These are phyloP conservation scores for Cyclopterus lumpus DNA, from an alignment of 2,797 vertebrate genomes.

Conservation along the genomic window DNA sequence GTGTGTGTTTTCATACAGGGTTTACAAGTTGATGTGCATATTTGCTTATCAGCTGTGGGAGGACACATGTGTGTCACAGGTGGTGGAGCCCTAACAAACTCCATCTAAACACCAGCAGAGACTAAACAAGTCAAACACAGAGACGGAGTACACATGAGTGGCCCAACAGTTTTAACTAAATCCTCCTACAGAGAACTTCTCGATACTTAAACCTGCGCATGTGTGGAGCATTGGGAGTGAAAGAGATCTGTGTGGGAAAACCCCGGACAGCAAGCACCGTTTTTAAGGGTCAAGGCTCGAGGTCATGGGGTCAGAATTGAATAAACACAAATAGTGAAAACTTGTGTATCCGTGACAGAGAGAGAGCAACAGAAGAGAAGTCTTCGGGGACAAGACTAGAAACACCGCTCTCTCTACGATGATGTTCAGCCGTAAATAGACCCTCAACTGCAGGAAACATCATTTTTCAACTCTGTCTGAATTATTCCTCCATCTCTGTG, in stretches of 20 bases:
- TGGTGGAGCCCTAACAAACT: slow-evolving; percentile 33
- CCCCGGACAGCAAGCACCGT: neutral
- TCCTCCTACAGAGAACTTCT: slow-evolving; percentile 3
- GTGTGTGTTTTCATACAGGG: neutral
- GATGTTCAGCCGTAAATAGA: slow-evolving; percentile 5
- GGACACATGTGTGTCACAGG: slow-evolving; percentile 40
- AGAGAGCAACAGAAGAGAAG: slow-evolving; percentile 1
- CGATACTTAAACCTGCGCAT: slow-evolving; percentile 5
- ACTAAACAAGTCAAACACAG: slow-evolving; percentile 40
- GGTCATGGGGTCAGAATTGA: slow-evolving; percentile 48
- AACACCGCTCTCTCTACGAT: neutral
- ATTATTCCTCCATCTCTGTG: neutral
- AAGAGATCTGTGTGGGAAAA: slow-evolving; percentile 57
- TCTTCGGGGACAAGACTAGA: neutral
- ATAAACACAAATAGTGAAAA: slow-evolving; percentile 50
- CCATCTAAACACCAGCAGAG: slow-evolving; percentile 37
- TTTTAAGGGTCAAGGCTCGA: slow-evolving; percentile 37
- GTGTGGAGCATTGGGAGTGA: slow-evolving; percentile 17
- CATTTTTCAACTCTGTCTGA: neutral
- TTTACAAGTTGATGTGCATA: neutral
- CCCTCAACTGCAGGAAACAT: slow-evolving; percentile 6
- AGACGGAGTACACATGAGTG: neutral
- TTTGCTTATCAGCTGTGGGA: slow-evolving; percentile 14
- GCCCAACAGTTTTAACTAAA: slow-evolving; percentile 10
- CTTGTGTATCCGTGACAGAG: neutral